phyloP scores from a whole-genome alignment of 2,797 vertebrate species.

The Manis javanica region DNA sequence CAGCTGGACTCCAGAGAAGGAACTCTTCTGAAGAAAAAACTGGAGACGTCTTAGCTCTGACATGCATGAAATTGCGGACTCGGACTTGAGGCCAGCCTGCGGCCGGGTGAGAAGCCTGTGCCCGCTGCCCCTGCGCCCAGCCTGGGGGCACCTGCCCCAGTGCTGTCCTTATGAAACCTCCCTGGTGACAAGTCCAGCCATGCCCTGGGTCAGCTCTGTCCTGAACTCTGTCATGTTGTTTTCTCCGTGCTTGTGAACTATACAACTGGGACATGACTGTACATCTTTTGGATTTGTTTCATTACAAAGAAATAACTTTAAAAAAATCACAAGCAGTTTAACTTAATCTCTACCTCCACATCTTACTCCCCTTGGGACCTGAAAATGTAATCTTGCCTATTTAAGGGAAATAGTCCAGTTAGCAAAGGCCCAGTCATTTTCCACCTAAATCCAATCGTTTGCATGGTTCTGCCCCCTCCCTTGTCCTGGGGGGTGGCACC shows the following conservation, averaged over 20 bases:
- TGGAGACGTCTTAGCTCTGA: slow-evolving; percentile 85
- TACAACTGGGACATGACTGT: too few species aligned
- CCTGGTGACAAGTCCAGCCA: too few species aligned
- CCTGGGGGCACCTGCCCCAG: slow-evolving; percentile 87
- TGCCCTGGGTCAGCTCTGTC: too few species aligned
- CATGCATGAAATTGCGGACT: slow-evolving; percentile 84
- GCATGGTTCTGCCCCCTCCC: neutral
- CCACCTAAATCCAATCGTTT: neutral
- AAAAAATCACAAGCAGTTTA: neutral
- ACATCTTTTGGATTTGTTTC: too few species aligned
- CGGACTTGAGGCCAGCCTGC: slow-evolving; percentile 87
- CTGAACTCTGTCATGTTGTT: too few species aligned
- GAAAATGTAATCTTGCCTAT: neutral
- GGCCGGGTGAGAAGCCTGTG: slow-evolving; percentile 88
- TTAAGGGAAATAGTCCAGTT: neutral
- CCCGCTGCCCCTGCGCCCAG: slow-evolving; percentile 87
- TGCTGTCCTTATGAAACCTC: neutral
- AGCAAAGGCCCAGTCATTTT: neutral
- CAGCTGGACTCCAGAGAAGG: slow-evolving; percentile 84
- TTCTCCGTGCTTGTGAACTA: too few species aligned
- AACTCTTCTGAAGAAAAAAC: slow-evolving; percentile 84
- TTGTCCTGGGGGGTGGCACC: neutral
- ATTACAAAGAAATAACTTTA: too few species aligned
- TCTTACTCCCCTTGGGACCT: neutral
- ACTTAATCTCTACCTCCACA: neutral